Evolutionary conservation across 2,888 invertebrate species (phyloP).

Genomic region (Drosophila kokeensis): DNA sequence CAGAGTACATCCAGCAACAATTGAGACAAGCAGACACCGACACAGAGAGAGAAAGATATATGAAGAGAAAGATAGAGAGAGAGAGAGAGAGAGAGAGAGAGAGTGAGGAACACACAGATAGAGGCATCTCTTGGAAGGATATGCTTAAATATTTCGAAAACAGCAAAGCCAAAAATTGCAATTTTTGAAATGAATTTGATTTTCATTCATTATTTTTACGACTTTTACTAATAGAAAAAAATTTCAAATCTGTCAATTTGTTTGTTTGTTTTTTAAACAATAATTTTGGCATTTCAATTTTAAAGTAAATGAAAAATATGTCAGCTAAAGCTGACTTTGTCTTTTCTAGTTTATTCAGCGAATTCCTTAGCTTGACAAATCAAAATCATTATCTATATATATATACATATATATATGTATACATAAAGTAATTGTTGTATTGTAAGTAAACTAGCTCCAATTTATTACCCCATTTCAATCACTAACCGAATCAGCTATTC

Average conservation of each 20-base stretch:
- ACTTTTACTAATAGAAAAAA: neutral
- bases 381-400: neutral
- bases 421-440: neutral
- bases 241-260: neutral
- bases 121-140: neutral
- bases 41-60: neutral
- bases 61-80: neutral
- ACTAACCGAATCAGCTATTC: neutral
- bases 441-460: neutral
- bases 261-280: neutral
- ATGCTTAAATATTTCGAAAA: neutral
- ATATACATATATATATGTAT: too few species aligned
- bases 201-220: neutral
- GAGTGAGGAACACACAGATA: neutral
- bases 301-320: neutral
- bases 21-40: neutral
- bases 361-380: neutral
- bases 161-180: neutral
- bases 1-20: slow-evolving; percentile 8
- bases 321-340: neutral
- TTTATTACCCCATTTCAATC: neutral
- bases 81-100: neutral
- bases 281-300: neutral
- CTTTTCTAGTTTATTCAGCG: neutral
- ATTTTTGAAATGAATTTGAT: neutral